Evolutionary conservation across 2,113 vertebrate genomes (phyloP).

Genomic region (Gadus chalcogrammus): DNA sequence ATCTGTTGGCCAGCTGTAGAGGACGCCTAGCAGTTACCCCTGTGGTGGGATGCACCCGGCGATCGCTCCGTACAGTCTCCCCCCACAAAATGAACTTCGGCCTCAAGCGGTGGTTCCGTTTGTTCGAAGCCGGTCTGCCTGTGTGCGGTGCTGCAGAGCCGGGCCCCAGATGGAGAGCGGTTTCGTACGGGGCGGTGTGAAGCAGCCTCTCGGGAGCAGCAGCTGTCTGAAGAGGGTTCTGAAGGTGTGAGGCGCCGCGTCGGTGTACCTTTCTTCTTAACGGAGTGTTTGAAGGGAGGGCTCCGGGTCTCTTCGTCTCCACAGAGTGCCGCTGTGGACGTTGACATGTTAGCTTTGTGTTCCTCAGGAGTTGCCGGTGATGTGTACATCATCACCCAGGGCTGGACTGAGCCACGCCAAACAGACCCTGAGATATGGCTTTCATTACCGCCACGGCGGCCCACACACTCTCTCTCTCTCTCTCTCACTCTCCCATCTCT

Average conservation of each 20-base stretch:
- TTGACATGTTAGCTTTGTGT: neutral
- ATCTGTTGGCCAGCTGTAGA: conserved; percentile 56
- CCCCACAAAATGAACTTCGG: conserved; percentile 59
- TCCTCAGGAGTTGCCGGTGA: neutral
- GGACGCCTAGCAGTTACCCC: conserved; percentile 31
- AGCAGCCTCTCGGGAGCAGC: neutral
- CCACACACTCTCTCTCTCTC: too few species aligned
- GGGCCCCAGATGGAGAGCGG: conserved; percentile 31
- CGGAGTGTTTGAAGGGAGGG: conserved; percentile 43
- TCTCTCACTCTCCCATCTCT: too few species aligned
- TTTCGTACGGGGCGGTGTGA: conserved; percentile 30
- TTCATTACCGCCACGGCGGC: too few species aligned
- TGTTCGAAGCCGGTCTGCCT: conserved; percentile 29
- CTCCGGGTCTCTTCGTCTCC: conserved; percentile 27
- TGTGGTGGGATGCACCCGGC: conserved; percentile 56
- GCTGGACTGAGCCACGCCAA: too few species aligned
- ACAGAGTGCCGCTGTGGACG: conserved; percentile 6
- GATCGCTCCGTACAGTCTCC: conserved; percentile 26
- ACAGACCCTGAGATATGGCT: too few species aligned
- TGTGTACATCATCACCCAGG: conserved; percentile 5
- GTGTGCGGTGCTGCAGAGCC: conserved; percentile 10
- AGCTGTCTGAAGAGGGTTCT: conserved; percentile 21
- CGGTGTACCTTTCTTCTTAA: conserved; percentile 24
- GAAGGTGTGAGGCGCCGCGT: neutral
- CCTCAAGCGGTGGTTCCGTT: conserved; percentile 2